phyloP scores from a whole-genome alignment of 2,113 vertebrate species.

The Ophthalmolycus amberensis region DNA sequence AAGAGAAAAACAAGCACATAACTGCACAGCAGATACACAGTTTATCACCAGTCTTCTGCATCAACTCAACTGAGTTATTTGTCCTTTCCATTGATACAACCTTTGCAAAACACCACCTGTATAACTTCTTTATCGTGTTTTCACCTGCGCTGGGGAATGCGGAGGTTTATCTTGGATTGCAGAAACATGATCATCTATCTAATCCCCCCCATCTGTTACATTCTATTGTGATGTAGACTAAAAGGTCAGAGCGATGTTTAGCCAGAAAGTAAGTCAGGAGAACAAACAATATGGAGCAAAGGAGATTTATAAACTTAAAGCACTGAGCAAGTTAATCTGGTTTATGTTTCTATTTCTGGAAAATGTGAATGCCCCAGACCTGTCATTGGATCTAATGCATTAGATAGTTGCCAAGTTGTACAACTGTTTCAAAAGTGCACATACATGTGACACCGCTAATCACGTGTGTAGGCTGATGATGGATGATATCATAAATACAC shows the following conservation, averaged over 20 bases:
- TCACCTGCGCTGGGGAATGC: not conserved
- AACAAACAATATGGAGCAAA: not conserved
- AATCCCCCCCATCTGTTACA: not conserved
- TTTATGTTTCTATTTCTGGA: conserved; percentile 1
- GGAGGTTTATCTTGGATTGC: not conserved
- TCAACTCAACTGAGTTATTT: not conserved
- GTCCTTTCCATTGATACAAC: not conserved
- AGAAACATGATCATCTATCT: not conserved
- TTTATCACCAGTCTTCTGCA: not conserved
- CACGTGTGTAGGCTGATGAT: conserved; percentile 34
- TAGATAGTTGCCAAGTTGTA: not conserved
- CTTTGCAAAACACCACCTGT: not conserved
- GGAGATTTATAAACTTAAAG: not conserved
- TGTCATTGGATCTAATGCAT: not conserved
- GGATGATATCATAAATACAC: conserved; percentile 45
- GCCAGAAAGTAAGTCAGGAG: not conserved
- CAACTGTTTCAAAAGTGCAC: not conserved
- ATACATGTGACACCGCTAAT: conserved; percentile 46
- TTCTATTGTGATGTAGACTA: not conserved
- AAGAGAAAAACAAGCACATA: not conserved
- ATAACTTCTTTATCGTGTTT: not conserved
- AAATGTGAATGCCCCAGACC: not conserved
- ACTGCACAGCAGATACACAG: not conserved
- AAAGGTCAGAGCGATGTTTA: not conserved
- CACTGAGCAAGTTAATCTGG: not conserved